Base-by-base conservation (phyloP, 1,140 invertebrate species). In the Cyphomyrmex costatus region DNA sequence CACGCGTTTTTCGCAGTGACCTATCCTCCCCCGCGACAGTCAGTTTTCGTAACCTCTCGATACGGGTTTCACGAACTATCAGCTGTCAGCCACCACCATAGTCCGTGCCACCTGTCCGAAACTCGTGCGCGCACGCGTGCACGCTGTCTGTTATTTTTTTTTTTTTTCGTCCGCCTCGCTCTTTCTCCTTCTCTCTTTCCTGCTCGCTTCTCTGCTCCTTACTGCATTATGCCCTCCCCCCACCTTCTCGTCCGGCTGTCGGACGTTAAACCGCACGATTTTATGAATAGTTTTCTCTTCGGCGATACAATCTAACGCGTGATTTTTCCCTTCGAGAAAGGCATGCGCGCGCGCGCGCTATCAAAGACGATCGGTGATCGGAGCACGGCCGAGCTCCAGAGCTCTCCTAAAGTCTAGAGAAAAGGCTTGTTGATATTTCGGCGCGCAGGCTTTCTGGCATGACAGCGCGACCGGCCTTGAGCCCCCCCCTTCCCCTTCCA, bases 381-480 rank as follows among this genome's bases (percentile, higher is more conserved):
- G 36, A 68, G 70, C 56, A 46, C n/a, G 8, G 66, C 85, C 51
- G 71, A 42, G 63, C 83, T 78, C 86, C 88, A n/a, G n/a, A n/a
- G n/a, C n/a, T n/a, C n/a, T n/a, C n/a, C n/a, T 78, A 84, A n/a
- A 91, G 83, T 89, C n/a, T n/a, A 88, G 91, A 89, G 90, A 88
- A 91, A 90, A 86, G 87, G 92, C 92, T 92, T 93, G 93, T 93
- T 93, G 93, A 93, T 93, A 93, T 93, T 93, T 93, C 93, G 93
- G 93, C 92, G 91, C 90, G 90, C 92, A 93, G 88, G 85, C 92
- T 92, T 92, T 93, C 92, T 93, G 91, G 90, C 92, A 90, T 93
- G 92, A 93, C 92, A 92, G 91, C 91, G 90, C 92, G 93, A 93
- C 92, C 93, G 93, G 93, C 93, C 93, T 94, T 94, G 93, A 94